Base-by-base conservation (phyloP, 2,113 vertebrate genomes). In the Caracal caracal region DNA sequence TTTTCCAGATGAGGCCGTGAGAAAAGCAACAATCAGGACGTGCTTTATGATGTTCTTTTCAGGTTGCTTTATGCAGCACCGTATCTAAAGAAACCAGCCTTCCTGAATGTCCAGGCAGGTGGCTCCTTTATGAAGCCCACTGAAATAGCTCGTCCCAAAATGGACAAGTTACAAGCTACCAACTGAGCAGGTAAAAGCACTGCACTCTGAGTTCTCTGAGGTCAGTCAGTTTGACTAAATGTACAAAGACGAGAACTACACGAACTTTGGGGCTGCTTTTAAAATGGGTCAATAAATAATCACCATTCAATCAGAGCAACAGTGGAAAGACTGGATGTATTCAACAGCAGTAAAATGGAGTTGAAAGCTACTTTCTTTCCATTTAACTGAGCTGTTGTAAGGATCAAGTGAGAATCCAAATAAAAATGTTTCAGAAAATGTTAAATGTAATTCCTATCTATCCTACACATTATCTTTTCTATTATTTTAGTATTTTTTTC, bases 281-380 rank as follows among this genome's bases (percentile, higher is more conserved):
- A 92, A 97, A 97, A 92, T 83, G 94, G 94, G 96, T 97, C 96
- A 98, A 71, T 97, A 97, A 95, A 96, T 97, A 97, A 98, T 96
- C 90, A 89, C 90, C 43, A 92, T 96, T 97, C 95, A 97, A 94
- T 97, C 90, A 94, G 96, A 96, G 85, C 83, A 87, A 70, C 90
- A 70, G 65, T 70, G 84, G 94, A 76, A 78, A 80, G 59, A 92
- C 70, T 37, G 47, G n/a, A 70, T 66, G 28, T 49, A 66, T 89
- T 93, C 43, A 96, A 78, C 89, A 30, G 63, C 87, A 88, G 26
- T n/a, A 90, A 95, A 94, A 92, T 61, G 16, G 70, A 90, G 59
- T 84, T 90, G 51, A 97, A 76, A 81, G 26, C 16, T 24, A 70
- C 83, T 94, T 97, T 94, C 68, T 94, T 65, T 75, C 63, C 37